Base-by-base conservation (phyloP, 30 jellyfish, hydroid and myxozoan genomes). In the Aurelia coerulea region DNA sequence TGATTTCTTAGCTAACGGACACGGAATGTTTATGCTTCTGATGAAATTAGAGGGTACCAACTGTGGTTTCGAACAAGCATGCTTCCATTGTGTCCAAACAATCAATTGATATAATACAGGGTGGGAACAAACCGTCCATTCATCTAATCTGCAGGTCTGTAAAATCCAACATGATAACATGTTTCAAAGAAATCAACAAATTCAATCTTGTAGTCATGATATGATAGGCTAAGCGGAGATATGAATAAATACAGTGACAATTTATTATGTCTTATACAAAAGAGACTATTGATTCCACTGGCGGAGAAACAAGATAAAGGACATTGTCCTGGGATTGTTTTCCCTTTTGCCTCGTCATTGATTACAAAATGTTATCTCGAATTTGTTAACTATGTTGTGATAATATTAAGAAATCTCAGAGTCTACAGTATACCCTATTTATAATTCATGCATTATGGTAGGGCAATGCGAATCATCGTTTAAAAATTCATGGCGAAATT, bases 371-470 rank as follows among this genome's bases (percentile, higher is more conserved):
- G 6, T 6, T 4, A 46, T 46, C 56, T 46, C 56, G 56, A 46
- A 46, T 46, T 46, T 46, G 56, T 46, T 46, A 46, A 46, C 56
- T 46, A 46, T 46, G 56, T 46, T 46, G 56, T 46, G 56, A 46
- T 46, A 46, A 46, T 46, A 46, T 46, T 46, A 46, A 46, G 14
- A 46, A 46, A 46, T 46, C 56, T 46, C 56, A 46, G 56, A 46
- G 69, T 50, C 68, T 70, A 73, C 14, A n/a, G 42, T 39, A 73
- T 7, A 7, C 6, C n/a, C 16, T 67, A 73, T 73, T 73, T 70
- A 73, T 73, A 73, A 73, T 49, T 73, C n/a, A 73, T 73, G 17
- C 50, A 39, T 49, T 50, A 50, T 17, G 34, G 72, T 29, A 62
- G 34, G 31, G 72, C 72, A 62, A 62, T 11, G 23, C 72, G 1